These are phyloP conservation scores for Eueremaeus valkanovi DNA, from an alignment of 2,888 invertebrate species.

Conservation along the genomic window DNA sequence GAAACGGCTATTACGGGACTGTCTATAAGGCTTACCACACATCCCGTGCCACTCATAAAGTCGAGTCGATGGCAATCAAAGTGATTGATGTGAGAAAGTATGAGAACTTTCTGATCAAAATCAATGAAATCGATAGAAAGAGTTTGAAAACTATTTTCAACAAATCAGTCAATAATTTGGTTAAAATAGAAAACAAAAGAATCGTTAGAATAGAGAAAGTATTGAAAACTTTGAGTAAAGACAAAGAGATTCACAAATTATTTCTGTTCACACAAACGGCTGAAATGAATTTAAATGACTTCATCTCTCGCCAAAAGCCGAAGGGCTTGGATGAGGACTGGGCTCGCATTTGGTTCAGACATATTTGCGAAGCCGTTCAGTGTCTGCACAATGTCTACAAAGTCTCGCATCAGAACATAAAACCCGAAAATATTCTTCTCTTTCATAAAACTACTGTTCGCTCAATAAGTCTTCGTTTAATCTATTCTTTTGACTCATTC, in stretches of 20 bases:
- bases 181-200: background rate
- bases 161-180: background rate
- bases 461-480: too few relatives aligned
- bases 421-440: slow-evolving; percentile 1
- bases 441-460: background rate
- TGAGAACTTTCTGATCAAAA: background rate
- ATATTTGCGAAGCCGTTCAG: slow-evolving; percentile 11
- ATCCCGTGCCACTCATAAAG: background rate
- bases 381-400: background rate
- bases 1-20: background rate
- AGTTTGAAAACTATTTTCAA: background rate
- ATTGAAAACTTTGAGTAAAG: background rate
- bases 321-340: background rate
- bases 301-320: background rate
- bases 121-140: background rate
- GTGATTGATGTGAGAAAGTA: background rate
- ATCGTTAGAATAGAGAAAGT: slow-evolving; percentile 2
- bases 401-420: background rate
- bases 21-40: slow-evolving; percentile 8
- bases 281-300: background rate
- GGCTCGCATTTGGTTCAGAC: slow-evolving; percentile 2
- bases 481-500: background rate
- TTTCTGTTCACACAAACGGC: background rate
- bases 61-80: background rate
- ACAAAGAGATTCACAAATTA: background rate